Evolutionary conservation across 2,797 vertebrate genomes (phyloP).

Genomic region (Okamejei kenojei): DNA sequence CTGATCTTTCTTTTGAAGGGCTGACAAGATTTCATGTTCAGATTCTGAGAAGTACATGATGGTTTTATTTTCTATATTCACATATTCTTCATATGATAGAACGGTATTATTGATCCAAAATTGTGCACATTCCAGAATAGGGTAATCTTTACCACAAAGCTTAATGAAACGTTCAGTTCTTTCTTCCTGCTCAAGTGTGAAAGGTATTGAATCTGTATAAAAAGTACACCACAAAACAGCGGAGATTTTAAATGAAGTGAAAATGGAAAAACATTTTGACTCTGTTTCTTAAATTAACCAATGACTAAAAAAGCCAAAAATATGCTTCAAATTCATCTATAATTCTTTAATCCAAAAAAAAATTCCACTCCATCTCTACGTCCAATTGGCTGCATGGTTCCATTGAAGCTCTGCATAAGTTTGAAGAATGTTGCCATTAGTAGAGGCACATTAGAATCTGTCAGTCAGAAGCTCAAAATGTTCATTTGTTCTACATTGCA

Average conservation of each 20-base stretch:
- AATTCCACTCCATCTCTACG: too few species aligned
- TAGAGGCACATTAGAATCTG: too few species aligned
- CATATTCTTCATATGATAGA: background rate
- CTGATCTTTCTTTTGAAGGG: background rate
- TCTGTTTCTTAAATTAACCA: background rate
- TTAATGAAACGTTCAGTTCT: slow-evolving; percentile 43
- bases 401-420: too few species aligned
- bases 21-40: slow-evolving; percentile 53
- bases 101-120: slow-evolving; percentile 54
- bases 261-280: background rate
- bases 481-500: too few species aligned
- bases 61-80: slow-evolving; percentile 64
- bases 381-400: too few species aligned
- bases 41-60: slow-evolving; percentile 58
- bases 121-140: slow-evolving; percentile 56
- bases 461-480: too few species aligned
- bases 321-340: too few species aligned
- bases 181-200: slow-evolving; percentile 27
- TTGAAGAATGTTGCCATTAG: too few species aligned
- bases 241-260: background rate
- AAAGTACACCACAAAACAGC: background rate
- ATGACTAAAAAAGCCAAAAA: too few species aligned
- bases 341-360: too few species aligned
- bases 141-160: slow-evolving; percentile 41
- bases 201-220: background rate